Evolutionary conservation across 1,140 invertebrate species (phyloP), one percentile per base, ranked within the genome.

Genomic region (Cydia pomonella): DNA sequence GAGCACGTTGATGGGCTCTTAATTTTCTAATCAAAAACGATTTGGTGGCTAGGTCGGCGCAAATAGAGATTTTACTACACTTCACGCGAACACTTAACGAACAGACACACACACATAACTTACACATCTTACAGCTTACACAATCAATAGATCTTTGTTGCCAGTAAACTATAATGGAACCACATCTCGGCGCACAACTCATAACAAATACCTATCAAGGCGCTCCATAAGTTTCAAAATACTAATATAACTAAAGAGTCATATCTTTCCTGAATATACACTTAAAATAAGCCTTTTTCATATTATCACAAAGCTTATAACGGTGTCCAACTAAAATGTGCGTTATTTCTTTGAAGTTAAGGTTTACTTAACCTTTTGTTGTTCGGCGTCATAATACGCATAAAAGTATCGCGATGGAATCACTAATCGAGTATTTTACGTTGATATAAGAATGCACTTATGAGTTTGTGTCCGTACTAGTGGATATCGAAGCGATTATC

Each of bases 341-440:
- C 41, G 13, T 44, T 44, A 13, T 44, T 13, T 2, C 41, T 44
- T 44, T 44, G 41, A 44, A 13, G 12, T 44, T 44, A 44, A 44
- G 41, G 41, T 44, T 44, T 44, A 44, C 29, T 1, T 41, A 41
- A 16, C 47, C 47, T 50, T 44, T 50, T n/a, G 47, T 50, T 41
- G 12, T 3, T n/a, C 47, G 16, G n/a, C 47, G n/a, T n/a, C 47
- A n/a, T 33, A 29, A n/a, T 33, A 29, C 62, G 27, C 25, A 64
- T 33, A 64, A 64, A 64, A 25, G 62, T 64, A 64, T 64, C 62
- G 62, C 62, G 13, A 29, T 64, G 16, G 25, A 64, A 33, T 64
- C 62, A 16, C 10, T 29, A 33, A 29, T 64, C 59, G 16, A 29
- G 23, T 64, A 64, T 29, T 64, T 64, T 64, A 64, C 23, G 18